Conservation (phyloP, 2,113 vertebrate genomes). For the Neotoma lepida region DNA sequence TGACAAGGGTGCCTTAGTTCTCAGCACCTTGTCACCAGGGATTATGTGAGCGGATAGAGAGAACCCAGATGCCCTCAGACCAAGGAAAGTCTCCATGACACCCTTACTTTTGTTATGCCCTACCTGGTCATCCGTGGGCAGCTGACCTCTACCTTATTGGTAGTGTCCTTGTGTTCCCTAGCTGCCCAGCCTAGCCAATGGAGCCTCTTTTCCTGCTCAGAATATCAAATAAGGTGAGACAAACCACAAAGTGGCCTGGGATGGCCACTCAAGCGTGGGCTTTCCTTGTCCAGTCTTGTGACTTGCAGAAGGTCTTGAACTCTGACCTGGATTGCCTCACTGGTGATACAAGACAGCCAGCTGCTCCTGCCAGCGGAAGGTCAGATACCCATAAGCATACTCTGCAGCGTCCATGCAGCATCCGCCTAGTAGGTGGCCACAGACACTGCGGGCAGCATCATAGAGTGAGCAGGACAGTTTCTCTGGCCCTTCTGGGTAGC, state of each 20-base stretch:
- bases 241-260: accelerated
- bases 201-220: neutral
- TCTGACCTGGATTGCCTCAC: neutral
- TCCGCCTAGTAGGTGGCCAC: neutral
- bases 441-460: neutral
- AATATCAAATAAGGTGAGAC: neutral
- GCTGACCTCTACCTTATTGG: neutral
- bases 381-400: too few relatives aligned
- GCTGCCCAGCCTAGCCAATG: accelerated
- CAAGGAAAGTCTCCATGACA: neutral
- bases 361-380: neutral
- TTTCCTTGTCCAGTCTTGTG: neutral
- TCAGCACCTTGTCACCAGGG: accelerated
- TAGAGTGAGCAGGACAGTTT: neutral
- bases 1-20: accelerated
- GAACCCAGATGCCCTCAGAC: neutral
- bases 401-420: too few relatives aligned
- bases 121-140: neutral
- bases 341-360: neutral
- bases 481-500: neutral
- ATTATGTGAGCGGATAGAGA: accelerated
- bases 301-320: neutral
- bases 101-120: neutral
- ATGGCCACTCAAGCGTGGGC: too few relatives aligned
- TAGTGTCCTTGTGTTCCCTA: too few relatives aligned